A percentile compares a stretch with the other conserved stretches of the same genome.
These are phyloP conservation scores for Scotopteryx bipunctaria DNA, from an alignment of 2,888 invertebrate genomes.

Conservation along the genomic window DNA sequence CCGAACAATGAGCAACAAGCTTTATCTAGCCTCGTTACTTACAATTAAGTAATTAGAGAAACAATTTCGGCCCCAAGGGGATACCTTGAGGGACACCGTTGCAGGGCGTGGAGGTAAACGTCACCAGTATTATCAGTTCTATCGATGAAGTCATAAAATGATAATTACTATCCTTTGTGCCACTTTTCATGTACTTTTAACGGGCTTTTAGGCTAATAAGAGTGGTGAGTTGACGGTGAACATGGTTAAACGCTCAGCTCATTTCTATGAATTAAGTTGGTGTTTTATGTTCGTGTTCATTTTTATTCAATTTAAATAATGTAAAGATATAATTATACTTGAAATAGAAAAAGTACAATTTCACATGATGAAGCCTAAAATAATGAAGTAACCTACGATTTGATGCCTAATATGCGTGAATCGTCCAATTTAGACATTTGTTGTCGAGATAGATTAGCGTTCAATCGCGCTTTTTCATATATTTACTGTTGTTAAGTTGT, in stretches of 20 bases:
- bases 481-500: too few species aligned
- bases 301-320: neutral
- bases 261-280: neutral
- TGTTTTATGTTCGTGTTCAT: neutral
- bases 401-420: too few species aligned
- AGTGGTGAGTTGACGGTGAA: slow-evolving; percentile 32
- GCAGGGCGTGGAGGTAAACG: slow-evolving; percentile 44
- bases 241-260: slow-evolving; percentile 34
- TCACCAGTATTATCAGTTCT: slow-evolving; percentile 40
- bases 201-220: slow-evolving; percentile 57
- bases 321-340: neutral
- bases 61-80: slow-evolving; percentile 42
- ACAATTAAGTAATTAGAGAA: slow-evolving; percentile 38
- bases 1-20: slow-evolving; percentile 33
- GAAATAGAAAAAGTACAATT: too few species aligned
- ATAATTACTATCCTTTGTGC: slow-evolving; percentile 47
- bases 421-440: too few species aligned
- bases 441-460: too few species aligned
- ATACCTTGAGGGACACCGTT: slow-evolving; percentile 46
- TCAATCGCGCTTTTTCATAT: too few species aligned
- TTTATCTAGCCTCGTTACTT: slow-evolving; percentile 23
- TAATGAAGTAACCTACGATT: too few species aligned
- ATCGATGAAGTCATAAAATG: slow-evolving; percentile 50
- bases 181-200: slow-evolving; percentile 34
- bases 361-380: too few species aligned